Percentiles rank a stretch among this genome's conserved stretches.
Evolutionary conservation across 2,888 invertebrate species (phyloP).

Genomic region (Cheilosia urbana): DNA sequence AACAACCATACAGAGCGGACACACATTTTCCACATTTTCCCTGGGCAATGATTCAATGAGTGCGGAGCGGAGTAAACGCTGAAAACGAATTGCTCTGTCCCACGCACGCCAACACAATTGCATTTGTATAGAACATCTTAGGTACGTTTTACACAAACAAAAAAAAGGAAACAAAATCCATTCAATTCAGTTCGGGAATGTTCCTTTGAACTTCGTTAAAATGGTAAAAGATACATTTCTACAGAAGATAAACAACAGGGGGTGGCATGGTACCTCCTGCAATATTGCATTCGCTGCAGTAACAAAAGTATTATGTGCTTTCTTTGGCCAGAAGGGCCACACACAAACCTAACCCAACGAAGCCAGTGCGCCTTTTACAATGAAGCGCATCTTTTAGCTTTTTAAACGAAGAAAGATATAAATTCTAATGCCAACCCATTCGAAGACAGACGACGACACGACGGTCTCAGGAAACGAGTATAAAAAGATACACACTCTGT

Average conservation of each 20-base stretch:
- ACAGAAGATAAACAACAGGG: constrained; percentile 28
- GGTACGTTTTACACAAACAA: background rate
- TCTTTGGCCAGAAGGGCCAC: background rate
- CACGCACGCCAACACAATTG: constrained; percentile 42
- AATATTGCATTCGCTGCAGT: constrained; percentile 34
- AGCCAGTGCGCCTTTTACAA: background rate
- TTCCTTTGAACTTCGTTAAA: constrained; percentile 50
- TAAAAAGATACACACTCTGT: background rate
- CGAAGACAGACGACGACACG: constrained; percentile 28
- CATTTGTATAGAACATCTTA: constrained; percentile 4
- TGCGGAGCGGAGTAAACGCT: constrained; percentile 11
- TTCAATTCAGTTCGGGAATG: constrained; percentile 38
- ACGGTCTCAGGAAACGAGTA: background rate
- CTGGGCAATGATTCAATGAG: constrained; percentile 1
- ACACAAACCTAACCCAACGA: background rate
- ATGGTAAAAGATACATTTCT: constrained; percentile 48
- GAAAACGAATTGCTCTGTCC: constrained; percentile 27
- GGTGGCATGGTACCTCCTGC: constrained; percentile 43
- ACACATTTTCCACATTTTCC: background rate
- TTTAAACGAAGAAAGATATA: constrained; percentile 19
- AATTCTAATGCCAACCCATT: constrained; percentile 13
- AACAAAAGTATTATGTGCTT: constrained; percentile 41
- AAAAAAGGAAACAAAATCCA: constrained; percentile 23
- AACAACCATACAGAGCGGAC: background rate
- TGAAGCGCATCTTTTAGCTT: constrained; percentile 33